A percentile compares a stretch with the other conserved stretches of the same genome.
Evolutionary conservation across 2,888 invertebrate species (phyloP).

Genomic region (Pandemis heparana): DNA sequence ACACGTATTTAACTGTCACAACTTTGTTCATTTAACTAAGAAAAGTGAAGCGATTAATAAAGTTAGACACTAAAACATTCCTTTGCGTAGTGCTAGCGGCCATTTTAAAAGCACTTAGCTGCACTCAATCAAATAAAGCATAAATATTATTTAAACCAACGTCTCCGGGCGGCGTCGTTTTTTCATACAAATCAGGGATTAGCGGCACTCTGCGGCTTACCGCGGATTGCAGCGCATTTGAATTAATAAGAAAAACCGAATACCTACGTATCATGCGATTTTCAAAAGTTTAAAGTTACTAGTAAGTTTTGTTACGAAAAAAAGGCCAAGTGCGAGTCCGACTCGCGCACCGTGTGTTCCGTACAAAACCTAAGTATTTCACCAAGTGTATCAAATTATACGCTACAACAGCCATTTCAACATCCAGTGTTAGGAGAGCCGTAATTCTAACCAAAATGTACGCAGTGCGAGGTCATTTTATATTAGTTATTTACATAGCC

Average conservation of each 20-base stretch:
- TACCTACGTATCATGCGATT: neutral
- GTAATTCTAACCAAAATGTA: too few species aligned
- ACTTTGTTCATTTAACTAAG: neutral
- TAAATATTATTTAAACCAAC: conserved; percentile 11
- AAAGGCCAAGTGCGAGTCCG: too few species aligned
- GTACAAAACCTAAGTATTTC: too few species aligned
- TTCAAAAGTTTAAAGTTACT: neutral
- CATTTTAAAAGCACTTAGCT: conserved; percentile 8
- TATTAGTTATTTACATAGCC: neutral
- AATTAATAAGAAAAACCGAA: conserved; percentile 1
- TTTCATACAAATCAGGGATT: conserved; percentile 14
- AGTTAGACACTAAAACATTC: conserved; percentile 1
- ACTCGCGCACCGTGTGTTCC: too few species aligned
- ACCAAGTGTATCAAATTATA: too few species aligned
- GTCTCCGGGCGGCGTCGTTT: conserved; percentile 3
- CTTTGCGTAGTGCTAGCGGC: neutral
- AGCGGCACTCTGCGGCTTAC: conserved; percentile 4
- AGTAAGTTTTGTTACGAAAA: too few species aligned
- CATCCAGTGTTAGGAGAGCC: too few species aligned
- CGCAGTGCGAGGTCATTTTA: too few species aligned
- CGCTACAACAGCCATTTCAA: too few species aligned
- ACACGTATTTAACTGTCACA: neutral
- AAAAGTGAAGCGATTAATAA: neutral
- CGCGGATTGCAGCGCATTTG: neutral
- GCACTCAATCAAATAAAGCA: conserved; percentile 14